Evolutionary conservation across 2,888 invertebrate species (phyloP).

Genomic region (Elmis aenea): DNA sequence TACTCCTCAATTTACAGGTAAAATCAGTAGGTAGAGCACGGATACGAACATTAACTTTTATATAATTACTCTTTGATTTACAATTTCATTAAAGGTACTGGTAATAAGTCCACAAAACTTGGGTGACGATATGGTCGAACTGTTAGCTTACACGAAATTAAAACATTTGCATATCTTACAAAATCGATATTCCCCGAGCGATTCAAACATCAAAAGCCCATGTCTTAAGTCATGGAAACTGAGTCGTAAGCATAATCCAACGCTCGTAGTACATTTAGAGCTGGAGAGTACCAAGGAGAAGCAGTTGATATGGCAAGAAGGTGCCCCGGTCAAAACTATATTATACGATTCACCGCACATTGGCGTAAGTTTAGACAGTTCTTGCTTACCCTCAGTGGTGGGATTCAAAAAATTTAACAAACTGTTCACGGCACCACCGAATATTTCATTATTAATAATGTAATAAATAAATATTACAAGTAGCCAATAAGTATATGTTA

Average conservation of each 20-base stretch:
- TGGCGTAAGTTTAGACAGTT: conserved; percentile 46
- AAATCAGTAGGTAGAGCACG: neutral
- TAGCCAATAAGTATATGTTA: neutral
- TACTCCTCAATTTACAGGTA: conserved; percentile 69
- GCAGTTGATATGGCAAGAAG: conserved; percentile 62
- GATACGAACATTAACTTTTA: too few species aligned
- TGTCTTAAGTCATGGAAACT: conserved; percentile 47
- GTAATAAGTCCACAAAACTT: conserved; percentile 70
- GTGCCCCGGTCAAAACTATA: conserved; percentile 63
- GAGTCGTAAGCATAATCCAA: conserved; percentile 54
- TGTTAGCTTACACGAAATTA: conserved; percentile 61
- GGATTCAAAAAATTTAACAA: too few species aligned
- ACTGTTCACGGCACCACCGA: too few species aligned
- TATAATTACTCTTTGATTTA: too few species aligned
- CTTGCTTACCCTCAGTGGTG: too few species aligned
- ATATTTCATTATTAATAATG: conserved; percentile 5
- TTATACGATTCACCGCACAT: conserved; percentile 60
- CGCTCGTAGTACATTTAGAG: conserved; percentile 63
- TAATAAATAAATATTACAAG: neutral
- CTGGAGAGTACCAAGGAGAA: conserved; percentile 56
- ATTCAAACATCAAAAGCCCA: conserved; percentile 50
- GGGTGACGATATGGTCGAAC: conserved; percentile 63
- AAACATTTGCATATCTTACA: conserved; percentile 68
- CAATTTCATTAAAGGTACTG: conserved; percentile 48
- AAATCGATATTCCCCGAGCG: conserved; percentile 62